phyloP scores from a whole-genome alignment of 2,888 invertebrate genomes.

The Plebejus argus region DNA sequence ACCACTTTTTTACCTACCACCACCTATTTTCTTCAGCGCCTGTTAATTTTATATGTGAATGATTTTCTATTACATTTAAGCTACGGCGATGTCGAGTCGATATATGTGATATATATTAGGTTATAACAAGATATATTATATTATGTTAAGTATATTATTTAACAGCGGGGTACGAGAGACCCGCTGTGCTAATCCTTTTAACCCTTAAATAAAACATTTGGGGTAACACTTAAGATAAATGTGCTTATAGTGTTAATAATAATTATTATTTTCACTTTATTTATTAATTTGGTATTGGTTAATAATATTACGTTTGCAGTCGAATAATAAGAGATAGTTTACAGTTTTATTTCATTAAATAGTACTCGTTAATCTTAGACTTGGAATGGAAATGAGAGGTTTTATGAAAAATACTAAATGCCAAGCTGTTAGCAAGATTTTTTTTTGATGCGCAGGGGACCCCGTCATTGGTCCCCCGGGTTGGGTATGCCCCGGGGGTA shows the following conservation, averaged over 20 bases:
- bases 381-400: too few species aligned
- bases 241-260: not conserved
- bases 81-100: not conserved
- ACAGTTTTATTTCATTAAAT: too few species aligned
- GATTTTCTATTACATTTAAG: conserved; percentile 3
- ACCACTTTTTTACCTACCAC: not conserved
- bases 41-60: not conserved
- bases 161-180: not conserved
- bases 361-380: too few species aligned
- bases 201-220: not conserved
- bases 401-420: too few species aligned
- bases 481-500: too few species aligned
- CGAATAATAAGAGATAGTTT: too few species aligned
- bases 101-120: not conserved
- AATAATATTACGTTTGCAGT: too few species aligned
- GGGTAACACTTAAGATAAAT: not conserved
- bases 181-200: not conserved
- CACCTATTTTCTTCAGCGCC: not conserved
- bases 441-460: too few species aligned
- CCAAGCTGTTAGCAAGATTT: too few species aligned
- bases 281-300: too few species aligned
- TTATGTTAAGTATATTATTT: not conserved
- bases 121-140: conserved; percentile 1
- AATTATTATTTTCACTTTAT: not conserved
- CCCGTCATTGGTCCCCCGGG: too few species aligned